These are phyloP conservation scores for Orientallactaga sibirica DNA, from an alignment of 2,797 vertebrate genomes.

Conservation along the genomic window DNA sequence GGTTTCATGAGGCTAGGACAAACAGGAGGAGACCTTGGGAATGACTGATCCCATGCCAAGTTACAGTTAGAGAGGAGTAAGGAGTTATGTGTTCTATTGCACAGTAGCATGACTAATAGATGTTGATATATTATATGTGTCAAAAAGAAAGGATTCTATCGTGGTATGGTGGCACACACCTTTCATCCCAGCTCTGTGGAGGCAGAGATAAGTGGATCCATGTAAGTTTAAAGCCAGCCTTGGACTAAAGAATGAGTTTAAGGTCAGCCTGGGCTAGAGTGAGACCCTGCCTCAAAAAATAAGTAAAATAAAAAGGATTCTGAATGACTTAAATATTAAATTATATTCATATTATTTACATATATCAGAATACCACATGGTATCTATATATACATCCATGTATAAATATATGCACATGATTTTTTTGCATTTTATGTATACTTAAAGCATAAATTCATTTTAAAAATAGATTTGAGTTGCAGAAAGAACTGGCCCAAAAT, in stretches of 20 bases:
- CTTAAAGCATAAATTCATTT: not conserved
- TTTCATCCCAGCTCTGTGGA: no score
- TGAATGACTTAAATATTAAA: not conserved
- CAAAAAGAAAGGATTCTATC: not conserved
- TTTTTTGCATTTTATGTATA: not conserved
- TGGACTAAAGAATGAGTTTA: no score
- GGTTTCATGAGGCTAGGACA: not conserved
- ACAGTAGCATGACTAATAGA: no score
- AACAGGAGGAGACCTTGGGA: not conserved
- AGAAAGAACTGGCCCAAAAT: not conserved
- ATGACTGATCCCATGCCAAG: not conserved
- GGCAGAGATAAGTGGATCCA: no score
- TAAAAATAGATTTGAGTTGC: not conserved
- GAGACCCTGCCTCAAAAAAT: no score
- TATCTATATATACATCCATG: not conserved
- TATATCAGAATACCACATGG: not conserved
- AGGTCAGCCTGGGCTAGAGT: no score
- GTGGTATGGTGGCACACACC: no score
- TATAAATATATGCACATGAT: not conserved
- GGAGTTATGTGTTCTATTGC: not conserved
- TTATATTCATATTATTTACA: no score
- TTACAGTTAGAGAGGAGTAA: not conserved
- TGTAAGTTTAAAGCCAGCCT: no score
- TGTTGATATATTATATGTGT: not conserved
- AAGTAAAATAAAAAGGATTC: no score